phyloP scores from a whole-genome alignment of 2,888 invertebrate species.

The Brachycybe producta region DNA sequence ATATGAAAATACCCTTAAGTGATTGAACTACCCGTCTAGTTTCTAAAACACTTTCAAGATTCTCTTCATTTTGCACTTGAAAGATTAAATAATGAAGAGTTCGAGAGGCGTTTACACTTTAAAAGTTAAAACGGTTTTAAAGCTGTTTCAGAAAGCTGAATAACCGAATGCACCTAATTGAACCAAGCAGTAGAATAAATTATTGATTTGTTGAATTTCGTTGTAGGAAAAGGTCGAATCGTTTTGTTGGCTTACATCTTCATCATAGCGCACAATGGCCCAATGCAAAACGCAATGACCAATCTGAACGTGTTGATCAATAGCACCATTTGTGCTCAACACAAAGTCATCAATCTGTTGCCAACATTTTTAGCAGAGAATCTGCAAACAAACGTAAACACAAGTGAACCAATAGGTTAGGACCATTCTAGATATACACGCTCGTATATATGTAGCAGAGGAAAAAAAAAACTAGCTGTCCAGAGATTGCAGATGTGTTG shows the following conservation, averaged over 20 bases:
- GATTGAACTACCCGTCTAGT: no score
- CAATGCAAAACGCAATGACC: background rate
- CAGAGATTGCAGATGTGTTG: no score
- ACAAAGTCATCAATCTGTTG: slow-evolving; percentile 8
- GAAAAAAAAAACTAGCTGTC: no score
- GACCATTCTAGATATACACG: no score
- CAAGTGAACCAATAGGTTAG: background rate
- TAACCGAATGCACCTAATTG: background rate
- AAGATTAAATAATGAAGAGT: no score
- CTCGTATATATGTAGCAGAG: no score
- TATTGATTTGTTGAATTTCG: background rate
- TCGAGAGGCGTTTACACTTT: no score
- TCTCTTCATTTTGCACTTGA: no score
- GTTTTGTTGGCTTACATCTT: slow-evolving; percentile 7
- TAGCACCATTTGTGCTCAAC: slow-evolving; percentile 6
- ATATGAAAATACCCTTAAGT: no score
- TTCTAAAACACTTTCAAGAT: no score
- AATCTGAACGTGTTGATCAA: slow-evolving; percentile 5
- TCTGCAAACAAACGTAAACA: background rate
- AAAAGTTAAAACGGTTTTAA: no score
- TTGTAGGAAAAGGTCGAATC: slow-evolving; percentile 9
- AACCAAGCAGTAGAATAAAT: background rate
- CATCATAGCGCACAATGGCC: slow-evolving; percentile 2
- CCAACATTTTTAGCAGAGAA: slow-evolving; percentile 4
- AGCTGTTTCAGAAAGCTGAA: no score